phyloP scores from a whole-genome alignment of 2,888 invertebrate species.

The Xanthorhoe designata region DNA sequence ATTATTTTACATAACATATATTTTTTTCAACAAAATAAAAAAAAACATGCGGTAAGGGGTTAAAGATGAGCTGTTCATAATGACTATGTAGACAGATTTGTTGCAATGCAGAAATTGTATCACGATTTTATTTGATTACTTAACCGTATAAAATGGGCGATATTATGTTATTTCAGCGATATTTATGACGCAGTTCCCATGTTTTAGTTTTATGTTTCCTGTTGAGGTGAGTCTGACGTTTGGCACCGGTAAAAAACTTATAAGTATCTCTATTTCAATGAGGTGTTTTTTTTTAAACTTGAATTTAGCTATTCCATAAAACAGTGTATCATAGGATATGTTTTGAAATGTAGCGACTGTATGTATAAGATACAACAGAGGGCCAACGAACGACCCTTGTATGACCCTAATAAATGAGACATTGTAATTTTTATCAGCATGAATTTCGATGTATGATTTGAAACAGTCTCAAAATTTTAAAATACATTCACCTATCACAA shows the following conservation, averaged over 20 bases:
- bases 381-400: slow-evolving; percentile 12
- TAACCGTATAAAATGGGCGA: slow-evolving; percentile 33
- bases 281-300: slow-evolving; percentile 12
- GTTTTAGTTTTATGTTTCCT: slow-evolving; percentile 58
- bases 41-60: no score
- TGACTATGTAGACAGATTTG: slow-evolving; percentile 33
- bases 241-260: slow-evolving; percentile 33
- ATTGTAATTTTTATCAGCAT: background rate
- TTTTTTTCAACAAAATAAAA: no score
- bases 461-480: slow-evolving; percentile 9
- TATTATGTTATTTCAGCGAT: slow-evolving; percentile 50
- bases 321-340: background rate
- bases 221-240: slow-evolving; percentile 40
- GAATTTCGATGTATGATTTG: background rate
- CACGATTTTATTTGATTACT: slow-evolving; percentile 37
- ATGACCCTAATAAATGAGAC: background rate
- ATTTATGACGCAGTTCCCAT: slow-evolving; percentile 52
- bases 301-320: background rate
- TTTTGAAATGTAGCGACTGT: background rate
- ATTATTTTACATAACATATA: no score
- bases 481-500: slow-evolving; percentile 21
- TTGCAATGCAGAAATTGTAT: slow-evolving; percentile 34
- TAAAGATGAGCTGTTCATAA: slow-evolving; percentile 4
- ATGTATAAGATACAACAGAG: slow-evolving; percentile 4
- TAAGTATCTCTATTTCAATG: slow-evolving; percentile 20